Conservation (phyloP, 2,797 vertebrate species). For the Allochrocebus solatus region DNA sequence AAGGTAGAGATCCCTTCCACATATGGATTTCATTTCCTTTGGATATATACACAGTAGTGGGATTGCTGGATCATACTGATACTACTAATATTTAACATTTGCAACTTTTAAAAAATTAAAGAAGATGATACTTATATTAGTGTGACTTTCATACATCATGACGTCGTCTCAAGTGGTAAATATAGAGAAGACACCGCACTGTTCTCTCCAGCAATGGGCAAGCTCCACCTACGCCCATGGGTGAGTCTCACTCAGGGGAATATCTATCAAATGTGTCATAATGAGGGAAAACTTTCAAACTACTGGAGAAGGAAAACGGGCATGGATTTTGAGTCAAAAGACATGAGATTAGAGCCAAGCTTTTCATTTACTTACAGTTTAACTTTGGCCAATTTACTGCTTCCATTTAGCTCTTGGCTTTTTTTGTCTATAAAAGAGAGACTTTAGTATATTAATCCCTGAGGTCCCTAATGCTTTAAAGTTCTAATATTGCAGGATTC, state of each 20-base stretch:
- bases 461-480: neutral
- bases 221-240: neutral
- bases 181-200: fast-evolving
- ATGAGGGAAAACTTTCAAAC: neutral
- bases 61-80: neutral
- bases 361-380: neutral
- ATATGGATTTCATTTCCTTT: neutral
- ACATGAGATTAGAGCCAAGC: neutral
- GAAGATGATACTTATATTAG: neutral
- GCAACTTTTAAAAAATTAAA: neutral
- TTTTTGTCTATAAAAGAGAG: neutral
- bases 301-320: neutral
- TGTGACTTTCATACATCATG: neutral
- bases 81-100: neutral
- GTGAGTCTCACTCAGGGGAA: neutral
- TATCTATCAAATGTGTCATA: neutral
- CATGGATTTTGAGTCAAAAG: neutral
- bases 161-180: neutral
- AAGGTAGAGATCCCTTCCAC: neutral
- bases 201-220: neutral
- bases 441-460: neutral
- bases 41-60: neutral
- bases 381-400: neutral
- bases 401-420: neutral
- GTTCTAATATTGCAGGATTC: neutral